A percentile compares a stretch with the other conserved stretches of the same genome.
These are phyloP conservation scores for Actinia equina DNA, from an alignment of 64 coral and sea anemone species.

Conservation along the genomic window DNA sequence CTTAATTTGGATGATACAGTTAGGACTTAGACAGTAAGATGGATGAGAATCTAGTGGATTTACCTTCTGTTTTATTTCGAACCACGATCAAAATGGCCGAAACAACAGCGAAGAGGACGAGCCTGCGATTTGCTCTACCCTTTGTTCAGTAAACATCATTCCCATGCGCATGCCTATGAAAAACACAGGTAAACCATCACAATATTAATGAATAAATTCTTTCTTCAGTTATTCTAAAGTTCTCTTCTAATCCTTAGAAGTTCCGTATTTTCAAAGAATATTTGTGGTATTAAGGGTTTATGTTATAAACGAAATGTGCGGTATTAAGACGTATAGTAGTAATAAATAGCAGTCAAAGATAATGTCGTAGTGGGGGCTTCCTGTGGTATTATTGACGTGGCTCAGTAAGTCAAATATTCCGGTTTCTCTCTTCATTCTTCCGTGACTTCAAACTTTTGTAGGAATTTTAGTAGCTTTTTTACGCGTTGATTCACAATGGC, in stretches of 20 bases:
- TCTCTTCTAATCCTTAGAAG: neutral
- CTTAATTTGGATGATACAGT: neutral
- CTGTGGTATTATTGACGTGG: slow-evolving; percentile 27
- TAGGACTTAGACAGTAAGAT: neutral
- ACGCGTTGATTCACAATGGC: slow-evolving; percentile 38
- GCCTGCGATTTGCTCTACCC: neutral
- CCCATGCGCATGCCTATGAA: neutral
- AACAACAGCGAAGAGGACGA: slow-evolving; percentile 53
- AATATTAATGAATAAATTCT: neutral
- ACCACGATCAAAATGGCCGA: slow-evolving; percentile 57
- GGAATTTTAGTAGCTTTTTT: neutral
- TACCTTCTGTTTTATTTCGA: slow-evolving; percentile 9
- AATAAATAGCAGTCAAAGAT: neutral
- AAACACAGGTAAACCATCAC: slow-evolving; percentile 4
- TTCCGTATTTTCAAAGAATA: neutral
- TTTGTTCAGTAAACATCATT: slow-evolving; percentile 44
- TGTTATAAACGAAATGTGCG: too few relatives aligned
- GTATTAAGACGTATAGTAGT: too few relatives aligned
- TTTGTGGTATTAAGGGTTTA: too few relatives aligned
- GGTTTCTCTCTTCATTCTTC: neutral
- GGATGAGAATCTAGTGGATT: slow-evolving; percentile 1
- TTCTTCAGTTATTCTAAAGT: neutral
- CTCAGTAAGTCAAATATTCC: neutral
- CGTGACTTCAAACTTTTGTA: neutral
- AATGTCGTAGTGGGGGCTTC: neutral